Conservation (phyloP, 2,113 vertebrate genomes). For the Corythaeola cristata region DNA sequence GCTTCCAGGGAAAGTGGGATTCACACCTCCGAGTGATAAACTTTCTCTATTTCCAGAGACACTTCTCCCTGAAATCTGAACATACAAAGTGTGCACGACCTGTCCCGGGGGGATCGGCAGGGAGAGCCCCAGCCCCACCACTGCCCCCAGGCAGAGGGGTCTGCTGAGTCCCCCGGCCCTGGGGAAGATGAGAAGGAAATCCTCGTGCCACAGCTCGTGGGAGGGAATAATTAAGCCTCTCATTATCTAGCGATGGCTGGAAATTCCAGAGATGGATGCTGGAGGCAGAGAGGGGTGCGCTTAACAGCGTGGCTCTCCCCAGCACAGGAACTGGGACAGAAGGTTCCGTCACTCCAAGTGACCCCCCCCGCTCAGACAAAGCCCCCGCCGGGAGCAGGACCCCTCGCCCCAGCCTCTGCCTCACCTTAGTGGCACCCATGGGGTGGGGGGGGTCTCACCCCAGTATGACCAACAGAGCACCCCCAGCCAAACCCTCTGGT, state of each 20-base stretch:
- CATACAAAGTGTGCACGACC: fast-evolving
- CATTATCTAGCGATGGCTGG: fast-evolving
- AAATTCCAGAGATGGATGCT: not conserved
- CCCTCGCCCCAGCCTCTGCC: not conserved
- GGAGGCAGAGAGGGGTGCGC: not conserved
- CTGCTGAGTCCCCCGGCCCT: not conserved
- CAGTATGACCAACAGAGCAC: not conserved
- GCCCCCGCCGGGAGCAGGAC: not conserved
- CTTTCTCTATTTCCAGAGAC: not conserved
- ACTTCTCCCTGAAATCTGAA: not conserved
- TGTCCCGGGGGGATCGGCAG: not conserved
- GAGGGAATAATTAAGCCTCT: not conserved
- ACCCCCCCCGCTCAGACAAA: not conserved
- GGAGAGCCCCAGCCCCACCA: not conserved
- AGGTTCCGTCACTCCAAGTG: not conserved
- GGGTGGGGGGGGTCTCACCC: not conserved
- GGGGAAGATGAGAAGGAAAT: not conserved
- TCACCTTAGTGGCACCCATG: not conserved
- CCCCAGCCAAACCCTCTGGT: not conserved
- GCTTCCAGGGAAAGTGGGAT: not conserved
- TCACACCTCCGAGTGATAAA: not conserved
- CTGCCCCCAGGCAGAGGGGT: not conserved
- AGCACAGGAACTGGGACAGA: not conserved
- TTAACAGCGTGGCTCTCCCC: not conserved
- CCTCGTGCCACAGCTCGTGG: fast-evolving